Base-by-base conservation (phyloP, 2,797 vertebrate genomes). In the Rhinoraja longicauda region DNA sequence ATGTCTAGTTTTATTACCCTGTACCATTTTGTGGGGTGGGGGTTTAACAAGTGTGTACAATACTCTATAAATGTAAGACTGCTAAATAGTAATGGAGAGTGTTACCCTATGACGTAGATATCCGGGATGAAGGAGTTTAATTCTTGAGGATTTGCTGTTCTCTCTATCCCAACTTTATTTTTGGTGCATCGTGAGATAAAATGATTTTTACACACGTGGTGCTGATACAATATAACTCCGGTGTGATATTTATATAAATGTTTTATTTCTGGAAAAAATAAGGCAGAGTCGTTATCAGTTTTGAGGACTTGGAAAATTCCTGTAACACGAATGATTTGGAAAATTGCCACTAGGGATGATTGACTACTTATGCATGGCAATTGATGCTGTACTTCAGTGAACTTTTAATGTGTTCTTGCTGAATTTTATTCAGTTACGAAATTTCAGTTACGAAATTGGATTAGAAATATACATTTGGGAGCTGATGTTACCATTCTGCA, bases 281-380 rank as follows among this genome's bases (percentile, higher is more conserved):
- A 10, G n/a, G 6, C 59, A n/a, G 4, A 24, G 26, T 53, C 13
- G 17, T 64, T 4, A 53, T 45, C 36, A 72, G 6, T 36, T 36
- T 45, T 39, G 72, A 3, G 24, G 67, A 91, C 67, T 39, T 32
- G 36, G 8, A 72, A 29, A 64, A 67, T 67, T 67, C 26, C 1
- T n/a, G n/a, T 12, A 91, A 91, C 21, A 29, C 19, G 36, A 32
- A 24, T 26, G 5, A 75, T 24, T 92, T 67, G 62, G 45, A 75
- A 75, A 92, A 92, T 73, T 32, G 70, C 90, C 90, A 53, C 90
- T 75, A 24, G 67, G 36, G 21, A 39, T 53, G 45, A 92, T 75
- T 72, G 67, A 32, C 8, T 90, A 62, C 19, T 24, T 24, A 36
- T 73, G 70, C 26, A 53, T 75, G 26, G 70, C 5, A 57, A 19